Percentiles rank a stretch among this genome's conserved stretches.
phyloP scores from a whole-genome alignment of 2,888 invertebrate species.

The Andrena minutula region DNA sequence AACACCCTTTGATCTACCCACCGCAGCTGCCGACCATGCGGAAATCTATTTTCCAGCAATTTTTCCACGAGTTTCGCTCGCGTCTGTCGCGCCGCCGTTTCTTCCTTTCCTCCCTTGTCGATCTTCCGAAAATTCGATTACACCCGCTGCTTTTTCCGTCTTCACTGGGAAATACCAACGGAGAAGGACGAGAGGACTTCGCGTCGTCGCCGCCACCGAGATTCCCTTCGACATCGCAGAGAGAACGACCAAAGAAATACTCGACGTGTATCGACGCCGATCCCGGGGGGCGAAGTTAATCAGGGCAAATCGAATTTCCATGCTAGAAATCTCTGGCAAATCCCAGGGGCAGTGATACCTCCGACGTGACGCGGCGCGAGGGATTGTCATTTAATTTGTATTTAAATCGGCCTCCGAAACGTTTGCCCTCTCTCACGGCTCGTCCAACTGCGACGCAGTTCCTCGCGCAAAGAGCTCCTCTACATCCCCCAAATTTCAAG shows the following conservation, averaged over 20 bases:
- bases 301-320: slow-evolving; percentile 70
- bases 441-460: not conserved
- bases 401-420: slow-evolving; percentile 77
- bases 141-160: not conserved
- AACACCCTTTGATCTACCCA: slow-evolving; percentile 23
- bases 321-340: slow-evolving; percentile 62
- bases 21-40: slow-evolving; percentile 9
- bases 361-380: slow-evolving; percentile 12
- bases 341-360: slow-evolving; percentile 15
- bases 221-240: no score
- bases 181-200: no score
- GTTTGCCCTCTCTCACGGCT: slow-evolving; percentile 20
- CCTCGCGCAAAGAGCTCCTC: not conserved
- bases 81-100: not conserved
- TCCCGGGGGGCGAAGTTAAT: slow-evolving; percentile 60
- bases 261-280: not conserved
- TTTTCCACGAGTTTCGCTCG: not conserved
- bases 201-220: no score
- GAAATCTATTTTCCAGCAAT: slow-evolving; percentile 20
- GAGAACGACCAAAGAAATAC: not conserved
- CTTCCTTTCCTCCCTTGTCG: not conserved
- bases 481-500: slow-evolving; percentile 1
- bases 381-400: slow-evolving; percentile 78
- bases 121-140: not conserved
- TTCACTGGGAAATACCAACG: no score